Percentiles rank a stretch among this genome's conserved stretches.
These are phyloP conservation scores for Nemapogon koenigi DNA, from an alignment of 2,888 invertebrate genomes.

Conservation along the genomic window DNA sequence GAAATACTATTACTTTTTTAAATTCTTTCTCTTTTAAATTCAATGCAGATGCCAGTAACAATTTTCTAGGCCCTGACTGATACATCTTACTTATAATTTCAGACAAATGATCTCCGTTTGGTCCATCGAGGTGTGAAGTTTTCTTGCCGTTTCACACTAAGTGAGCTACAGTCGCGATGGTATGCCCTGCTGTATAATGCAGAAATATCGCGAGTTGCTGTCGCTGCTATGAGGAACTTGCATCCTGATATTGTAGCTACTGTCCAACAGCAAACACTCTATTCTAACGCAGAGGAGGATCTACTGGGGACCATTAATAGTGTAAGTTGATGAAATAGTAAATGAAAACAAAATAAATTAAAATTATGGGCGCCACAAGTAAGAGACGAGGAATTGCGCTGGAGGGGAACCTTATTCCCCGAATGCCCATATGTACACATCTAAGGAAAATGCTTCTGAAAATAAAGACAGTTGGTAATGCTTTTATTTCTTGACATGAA, in stretches of 20 bases:
- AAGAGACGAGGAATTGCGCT: no score
- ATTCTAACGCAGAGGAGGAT: conserved; percentile 89
- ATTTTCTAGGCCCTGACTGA: no score
- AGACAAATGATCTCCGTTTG: conserved; percentile 79
- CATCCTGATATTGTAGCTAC: conserved; percentile 89
- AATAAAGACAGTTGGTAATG: no score
- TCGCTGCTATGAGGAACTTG: conserved; percentile 91
- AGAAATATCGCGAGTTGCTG: conserved; percentile 89
- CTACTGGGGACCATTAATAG: conserved; percentile 82
- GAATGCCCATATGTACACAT: no score
- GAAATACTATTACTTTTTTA: no score
- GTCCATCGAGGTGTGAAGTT: conserved; percentile 94
- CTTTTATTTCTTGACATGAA: no score
- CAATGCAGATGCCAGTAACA: no score
- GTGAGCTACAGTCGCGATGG: conserved; percentile 96
- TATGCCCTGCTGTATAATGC: conserved; percentile 94
- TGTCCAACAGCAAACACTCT: conserved; percentile 88
- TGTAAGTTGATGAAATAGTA: conserved; percentile 28
- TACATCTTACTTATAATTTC: conserved; percentile 23
- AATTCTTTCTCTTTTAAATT: no score
- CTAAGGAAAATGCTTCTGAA: no score
- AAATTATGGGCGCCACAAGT: no score
- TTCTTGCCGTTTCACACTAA: conserved; percentile 91
- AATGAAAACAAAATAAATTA: no score
- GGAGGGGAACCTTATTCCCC: no score